Percentiles rank a stretch among this genome's conserved stretches.
phyloP scores from a whole-genome alignment of 2,113 vertebrate species.

The Calonectris borealis region DNA sequence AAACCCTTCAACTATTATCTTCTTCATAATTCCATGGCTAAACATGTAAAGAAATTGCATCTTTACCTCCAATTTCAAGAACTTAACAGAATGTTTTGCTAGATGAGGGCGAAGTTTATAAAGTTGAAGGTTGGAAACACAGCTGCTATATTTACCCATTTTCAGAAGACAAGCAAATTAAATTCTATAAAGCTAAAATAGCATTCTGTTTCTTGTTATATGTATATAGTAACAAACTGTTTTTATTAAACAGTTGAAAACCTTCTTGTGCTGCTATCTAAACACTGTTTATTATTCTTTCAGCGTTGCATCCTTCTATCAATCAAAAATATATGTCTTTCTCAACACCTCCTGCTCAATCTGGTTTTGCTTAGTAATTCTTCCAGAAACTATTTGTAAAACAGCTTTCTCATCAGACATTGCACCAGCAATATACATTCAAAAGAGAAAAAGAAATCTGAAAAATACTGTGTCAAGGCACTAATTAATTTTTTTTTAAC shows the following conservation, averaged over 20 bases:
- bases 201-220: conserved; percentile 35
- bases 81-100: conserved; percentile 44
- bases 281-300: conserved; percentile 46
- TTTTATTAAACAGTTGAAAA: conserved; percentile 65
- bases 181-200: not conserved
- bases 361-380: conserved; percentile 17
- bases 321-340: conserved; percentile 40
- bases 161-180: conserved; percentile 45
- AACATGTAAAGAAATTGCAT: conserved; percentile 37
- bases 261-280: conserved; percentile 40
- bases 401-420: not conserved
- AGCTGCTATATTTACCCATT: conserved; percentile 31
- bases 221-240: not conserved
- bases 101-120: conserved; percentile 19
- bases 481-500: not conserved
- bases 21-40: conserved; percentile 2
- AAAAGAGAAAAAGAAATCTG: not conserved
- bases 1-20: not conserved
- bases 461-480: not conserved
- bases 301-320: not conserved
- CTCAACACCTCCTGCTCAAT: conserved; percentile 1
- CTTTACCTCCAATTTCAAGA: conserved; percentile 13
- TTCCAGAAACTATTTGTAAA: not conserved
- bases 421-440: not conserved
- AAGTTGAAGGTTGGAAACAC: conserved; percentile 45